Conservation (phyloP, 2,888 invertebrate species). For the Drosophila lutescens region DNA sequence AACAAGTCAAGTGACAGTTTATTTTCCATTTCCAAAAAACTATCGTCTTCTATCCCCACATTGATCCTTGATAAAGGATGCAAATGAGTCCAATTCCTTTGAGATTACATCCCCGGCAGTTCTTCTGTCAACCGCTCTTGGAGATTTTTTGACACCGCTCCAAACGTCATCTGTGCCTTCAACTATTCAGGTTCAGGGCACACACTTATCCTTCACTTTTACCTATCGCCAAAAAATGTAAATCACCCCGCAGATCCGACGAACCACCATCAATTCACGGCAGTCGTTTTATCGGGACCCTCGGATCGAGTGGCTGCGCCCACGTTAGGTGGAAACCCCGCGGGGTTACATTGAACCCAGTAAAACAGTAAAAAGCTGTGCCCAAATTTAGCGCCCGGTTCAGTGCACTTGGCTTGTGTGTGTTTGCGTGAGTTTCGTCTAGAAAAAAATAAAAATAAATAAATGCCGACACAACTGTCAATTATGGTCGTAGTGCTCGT, state of each 20-base stretch:
- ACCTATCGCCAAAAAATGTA: slow-evolving; percentile 1
- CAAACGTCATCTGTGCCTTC: background rate
- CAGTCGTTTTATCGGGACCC: slow-evolving; percentile 21
- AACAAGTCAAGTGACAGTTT: too few relatives aligned
- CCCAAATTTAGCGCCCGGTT: slow-evolving; percentile 72
- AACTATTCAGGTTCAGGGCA: slow-evolving; percentile 6
- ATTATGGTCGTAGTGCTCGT: slow-evolving; percentile 64
- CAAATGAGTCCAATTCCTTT: slow-evolving; percentile 3
- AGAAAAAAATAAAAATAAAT: slow-evolving; percentile 51
- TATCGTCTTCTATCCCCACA: too few relatives aligned
- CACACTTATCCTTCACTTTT: slow-evolving; percentile 13
- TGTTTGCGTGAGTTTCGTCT: slow-evolving; percentile 36
- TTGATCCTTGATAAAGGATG: background rate
- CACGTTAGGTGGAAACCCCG: slow-evolving; percentile 59
- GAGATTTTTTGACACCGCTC: background rate
- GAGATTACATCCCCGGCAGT: background rate
- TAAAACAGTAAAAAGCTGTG: slow-evolving; percentile 61
- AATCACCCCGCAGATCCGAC: slow-evolving; percentile 10
- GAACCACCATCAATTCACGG: slow-evolving; percentile 11
- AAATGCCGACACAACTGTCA: slow-evolving; percentile 73
- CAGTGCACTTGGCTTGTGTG: slow-evolving; percentile 56
- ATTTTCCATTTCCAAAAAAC: too few relatives aligned
- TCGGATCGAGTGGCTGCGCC: slow-evolving; percentile 46
- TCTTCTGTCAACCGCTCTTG: slow-evolving; percentile 6
- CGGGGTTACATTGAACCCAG: slow-evolving; percentile 72